Base-by-base conservation (phyloP, 2,797 vertebrate genomes). In the Enteromius argenteus region DNA sequence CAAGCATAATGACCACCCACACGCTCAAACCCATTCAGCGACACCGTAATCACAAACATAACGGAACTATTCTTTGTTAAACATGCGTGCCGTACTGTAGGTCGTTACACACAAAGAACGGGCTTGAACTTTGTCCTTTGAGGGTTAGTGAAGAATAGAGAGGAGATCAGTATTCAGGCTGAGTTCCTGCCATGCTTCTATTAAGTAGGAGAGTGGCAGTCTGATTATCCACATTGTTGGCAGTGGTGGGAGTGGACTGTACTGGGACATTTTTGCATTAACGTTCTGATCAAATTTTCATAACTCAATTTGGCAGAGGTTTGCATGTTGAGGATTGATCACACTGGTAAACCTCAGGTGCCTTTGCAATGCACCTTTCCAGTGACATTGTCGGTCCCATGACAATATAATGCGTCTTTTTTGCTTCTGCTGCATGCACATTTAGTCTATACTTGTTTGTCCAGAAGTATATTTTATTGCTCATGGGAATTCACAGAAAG, bases 271-370 rank as follows among this genome's bases (percentile, higher is more conserved):
- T 87, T 89, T 73, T 86, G 53, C 79, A 92, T 93, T 92, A 90
- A 89, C 87, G 88, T 86, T 86, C 82, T 91, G 89, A 92, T 93
- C 84, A 89, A 72, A 93, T 92, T 91, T 91, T 90, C 89, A 90
- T 90, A 90, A 93, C 91, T 92, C 87, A 85, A 84, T 92, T 92
- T 91, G 76, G 46, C 21, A 3, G 42, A 62, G 76, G 30, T 49
- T 39, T 82, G 77, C 32, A 71, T 78, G 80, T 77, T 27, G 58
- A 56, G 64, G 35, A 79, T n/a, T 35, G 72, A 51, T 23, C 67
- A 44, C 69, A 58, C 14, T 11, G 27, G 60, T 27, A 44, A 17
- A 44, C 35, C 66, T 78, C n/a, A 39, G n/a, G 66, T 78, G 72
- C 58, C 60, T 76, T 77, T 44, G 10, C 44, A 30, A 5, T 71